A percentile compares a stretch with the other conserved stretches of the same genome.
Evolutionary conservation across 2,797 vertebrate species (phyloP).

Genomic region (Mormyrops boulengeri): DNA sequence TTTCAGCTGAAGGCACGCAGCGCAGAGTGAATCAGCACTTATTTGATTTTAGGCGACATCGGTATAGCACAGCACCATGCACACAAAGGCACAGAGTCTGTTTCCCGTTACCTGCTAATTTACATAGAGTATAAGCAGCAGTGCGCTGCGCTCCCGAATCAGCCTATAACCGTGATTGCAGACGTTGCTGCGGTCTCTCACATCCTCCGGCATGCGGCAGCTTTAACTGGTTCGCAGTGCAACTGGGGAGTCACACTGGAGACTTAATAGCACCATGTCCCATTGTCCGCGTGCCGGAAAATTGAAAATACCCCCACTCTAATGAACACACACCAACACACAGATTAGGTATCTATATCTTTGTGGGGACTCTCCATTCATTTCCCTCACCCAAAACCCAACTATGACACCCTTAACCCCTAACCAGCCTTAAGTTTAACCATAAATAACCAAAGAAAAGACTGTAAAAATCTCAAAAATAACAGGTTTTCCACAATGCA

Average conservation of each 20-base stretch:
- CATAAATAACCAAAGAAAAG: background rate
- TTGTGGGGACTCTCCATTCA: background rate
- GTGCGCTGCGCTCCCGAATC: background rate
- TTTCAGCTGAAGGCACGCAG: background rate
- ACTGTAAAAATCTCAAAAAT: background rate
- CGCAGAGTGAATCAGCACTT: background rate
- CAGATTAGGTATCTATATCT: background rate
- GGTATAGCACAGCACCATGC: background rate
- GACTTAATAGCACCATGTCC: background rate
- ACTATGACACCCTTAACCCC: background rate
- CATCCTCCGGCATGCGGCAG: background rate
- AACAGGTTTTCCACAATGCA: background rate
- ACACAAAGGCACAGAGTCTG: background rate
- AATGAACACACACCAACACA: background rate
- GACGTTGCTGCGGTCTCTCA: background rate
- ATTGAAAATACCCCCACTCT: background rate
- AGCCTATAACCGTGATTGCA: background rate
- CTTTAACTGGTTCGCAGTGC: background rate
- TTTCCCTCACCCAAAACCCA: background rate
- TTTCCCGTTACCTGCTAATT: background rate
- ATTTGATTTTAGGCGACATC: background rate
- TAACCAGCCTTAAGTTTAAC: background rate
- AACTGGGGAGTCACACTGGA: background rate
- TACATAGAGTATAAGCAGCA: background rate
- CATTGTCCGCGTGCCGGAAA: background rate